A percentile compares a stretch with the other conserved stretches of the same genome.
Evolutionary conservation across 2,797 vertebrate species (phyloP).

Genomic region (Erpetoichthys calabaricus): DNA sequence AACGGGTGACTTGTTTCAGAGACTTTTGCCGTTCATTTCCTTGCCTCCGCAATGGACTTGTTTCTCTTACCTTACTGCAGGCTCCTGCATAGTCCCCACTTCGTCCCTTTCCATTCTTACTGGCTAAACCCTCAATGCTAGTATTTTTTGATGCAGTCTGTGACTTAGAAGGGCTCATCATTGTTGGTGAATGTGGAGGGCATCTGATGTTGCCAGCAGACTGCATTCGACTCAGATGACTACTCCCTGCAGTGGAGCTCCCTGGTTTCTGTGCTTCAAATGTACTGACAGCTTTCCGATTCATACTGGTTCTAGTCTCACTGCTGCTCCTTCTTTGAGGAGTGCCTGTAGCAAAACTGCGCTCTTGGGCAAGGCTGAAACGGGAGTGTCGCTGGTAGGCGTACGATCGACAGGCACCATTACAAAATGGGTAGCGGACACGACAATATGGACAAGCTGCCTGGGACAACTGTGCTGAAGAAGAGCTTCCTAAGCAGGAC

Average conservation of each 20-base stretch:
- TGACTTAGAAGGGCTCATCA: constrained; percentile 15
- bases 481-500: constrained; percentile 35
- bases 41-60: constrained; percentile 29
- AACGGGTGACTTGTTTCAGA: constrained; percentile 33
- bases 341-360: constrained; percentile 7
- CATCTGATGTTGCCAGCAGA: constrained; percentile 52
- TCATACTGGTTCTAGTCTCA: constrained; percentile 36
- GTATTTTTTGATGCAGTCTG: constrained; percentile 19
- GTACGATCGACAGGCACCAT: constrained; percentile 43
- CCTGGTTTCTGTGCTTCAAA: constrained; percentile 21
- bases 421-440: constrained; percentile 32
- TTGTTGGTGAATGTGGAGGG: constrained; percentile 20
- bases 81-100: background rate
- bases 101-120: constrained; percentile 23
- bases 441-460: constrained; percentile 52
- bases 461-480: constrained; percentile 31
- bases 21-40: constrained; percentile 20
- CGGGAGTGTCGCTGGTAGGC: constrained; percentile 34
- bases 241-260: constrained; percentile 30
- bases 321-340: constrained; percentile 51
- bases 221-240: constrained; percentile 48
- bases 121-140: constrained; percentile 26
- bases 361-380: constrained; percentile 30
- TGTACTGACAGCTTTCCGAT: constrained; percentile 15
- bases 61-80: constrained; percentile 25